Conservation (phyloP, 2,888 invertebrate genomes). For the Phortica magna region DNA sequence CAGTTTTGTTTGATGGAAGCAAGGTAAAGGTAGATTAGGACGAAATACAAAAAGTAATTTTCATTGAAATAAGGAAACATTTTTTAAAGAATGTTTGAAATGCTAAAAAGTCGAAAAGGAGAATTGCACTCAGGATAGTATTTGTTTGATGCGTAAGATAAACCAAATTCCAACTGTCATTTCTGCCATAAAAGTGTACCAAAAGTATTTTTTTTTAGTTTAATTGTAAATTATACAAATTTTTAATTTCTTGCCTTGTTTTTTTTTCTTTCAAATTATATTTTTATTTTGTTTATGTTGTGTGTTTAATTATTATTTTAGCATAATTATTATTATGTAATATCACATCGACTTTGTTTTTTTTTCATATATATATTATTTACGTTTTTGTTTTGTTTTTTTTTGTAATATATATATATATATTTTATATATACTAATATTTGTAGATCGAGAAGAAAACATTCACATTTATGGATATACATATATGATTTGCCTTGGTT, state of each 20-base stretch:
- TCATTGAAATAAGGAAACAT: background rate
- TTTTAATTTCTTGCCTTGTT: slow-evolving; percentile 34
- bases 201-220: background rate
- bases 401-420: slow-evolving; percentile 50
- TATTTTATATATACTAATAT: slow-evolving; percentile 36
- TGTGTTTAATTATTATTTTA: slow-evolving; percentile 34
- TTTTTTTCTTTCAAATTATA: slow-evolving; percentile 38
- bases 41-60: too few relatives aligned
- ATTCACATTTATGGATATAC: slow-evolving; percentile 29
- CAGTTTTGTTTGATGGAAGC: slow-evolving; percentile 31
- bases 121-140: too few relatives aligned
- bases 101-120: too few relatives aligned
- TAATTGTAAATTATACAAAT: background rate
- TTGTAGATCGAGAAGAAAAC: slow-evolving; percentile 25
- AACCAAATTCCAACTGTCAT: too few relatives aligned
- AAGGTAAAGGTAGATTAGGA: too few relatives aligned
- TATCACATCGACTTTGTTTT: slow-evolving; percentile 77
- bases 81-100: background rate
- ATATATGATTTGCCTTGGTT: slow-evolving; percentile 30
- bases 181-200: too few relatives aligned
- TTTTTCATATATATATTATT: slow-evolving; percentile 47
- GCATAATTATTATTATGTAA: slow-evolving; percentile 73
- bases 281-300: slow-evolving; percentile 33
- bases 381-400: slow-evolving; percentile 44
- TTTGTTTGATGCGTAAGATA: too few relatives aligned